A percentile compares a stretch with the other conserved stretches of the same genome.
These are phyloP conservation scores for Trichoplusia ni DNA, from an alignment of 1,140 invertebrate species.

Conservation along the genomic window DNA sequence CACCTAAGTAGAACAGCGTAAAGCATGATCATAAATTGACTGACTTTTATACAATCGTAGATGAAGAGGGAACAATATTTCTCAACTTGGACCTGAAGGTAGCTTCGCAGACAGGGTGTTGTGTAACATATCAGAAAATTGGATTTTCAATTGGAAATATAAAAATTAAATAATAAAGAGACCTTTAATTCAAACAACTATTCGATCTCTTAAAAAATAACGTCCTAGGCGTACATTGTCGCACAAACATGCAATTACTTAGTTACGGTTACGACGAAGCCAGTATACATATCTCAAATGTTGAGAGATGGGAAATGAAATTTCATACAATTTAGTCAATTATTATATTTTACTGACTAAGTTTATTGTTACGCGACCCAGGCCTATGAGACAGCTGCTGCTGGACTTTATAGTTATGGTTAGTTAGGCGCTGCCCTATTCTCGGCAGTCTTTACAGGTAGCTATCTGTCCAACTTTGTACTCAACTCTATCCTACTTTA, in stretches of 20 bases:
- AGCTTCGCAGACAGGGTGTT: conserved; percentile 64
- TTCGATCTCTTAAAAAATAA: conserved; percentile 8
- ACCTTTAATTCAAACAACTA: conserved; percentile 13
- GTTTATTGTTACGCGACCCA: conserved; percentile 47
- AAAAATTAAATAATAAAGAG: conserved; percentile 23
- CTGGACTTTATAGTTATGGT: conserved; percentile 18
- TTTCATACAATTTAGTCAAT: conserved; percentile 40
- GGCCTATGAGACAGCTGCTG: conserved; percentile 48
- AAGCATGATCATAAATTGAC: conserved; percentile 40
- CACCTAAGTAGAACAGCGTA: conserved; percentile 12
- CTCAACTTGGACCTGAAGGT: conserved; percentile 53
- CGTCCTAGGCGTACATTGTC: conserved; percentile 15
- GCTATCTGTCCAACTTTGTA: conserved; percentile 5
- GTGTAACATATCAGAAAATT: conserved; percentile 65
- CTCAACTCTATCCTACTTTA: neutral
- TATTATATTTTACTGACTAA: conserved; percentile 30
- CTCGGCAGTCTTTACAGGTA: neutral
- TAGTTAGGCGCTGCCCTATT: neutral
- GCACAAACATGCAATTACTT: neutral
- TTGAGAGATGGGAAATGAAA: conserved; percentile 34
- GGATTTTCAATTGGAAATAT: conserved; percentile 40
- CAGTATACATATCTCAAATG: conserved; percentile 26
- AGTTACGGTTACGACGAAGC: conserved; percentile 7
- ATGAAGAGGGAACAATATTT: conserved; percentile 60
- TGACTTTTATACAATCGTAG: conserved; percentile 50